Evolutionary conservation across 1,140 invertebrate species (phyloP).

Genomic region (Pogonognathellus flavescens): DNA sequence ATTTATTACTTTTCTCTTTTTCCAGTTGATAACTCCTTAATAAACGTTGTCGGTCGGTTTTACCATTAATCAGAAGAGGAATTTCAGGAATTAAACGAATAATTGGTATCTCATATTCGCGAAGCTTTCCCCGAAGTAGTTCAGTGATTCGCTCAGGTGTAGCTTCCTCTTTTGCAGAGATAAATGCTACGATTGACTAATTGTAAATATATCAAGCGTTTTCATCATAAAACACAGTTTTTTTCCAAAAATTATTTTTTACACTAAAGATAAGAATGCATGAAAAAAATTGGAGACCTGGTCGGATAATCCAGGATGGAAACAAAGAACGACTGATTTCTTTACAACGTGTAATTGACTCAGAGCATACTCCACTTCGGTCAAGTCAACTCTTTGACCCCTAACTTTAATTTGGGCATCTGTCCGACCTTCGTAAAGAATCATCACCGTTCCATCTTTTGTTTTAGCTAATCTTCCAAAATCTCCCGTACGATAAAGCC

Average conservation of each 20-base stretch:
- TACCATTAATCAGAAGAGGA: conserved; percentile 86
- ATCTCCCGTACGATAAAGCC: conserved; percentile 85
- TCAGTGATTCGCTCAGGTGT: conserved; percentile 77
- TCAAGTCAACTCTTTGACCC: conserved; percentile 86
- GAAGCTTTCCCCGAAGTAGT: conserved; percentile 73
- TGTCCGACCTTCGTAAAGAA: conserved; percentile 83
- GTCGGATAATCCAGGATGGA: conserved; percentile 79
- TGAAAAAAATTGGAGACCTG: too few relatives aligned
- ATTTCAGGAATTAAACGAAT: conserved; percentile 76
- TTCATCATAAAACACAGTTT: background rate
- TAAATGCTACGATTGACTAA: conserved; percentile 81
- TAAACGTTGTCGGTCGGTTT: conserved; percentile 83
- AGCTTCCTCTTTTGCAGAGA: conserved; percentile 74
- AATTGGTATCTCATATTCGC: conserved; percentile 61
- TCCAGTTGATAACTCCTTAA: conserved; percentile 70
- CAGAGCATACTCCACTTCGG: conserved; percentile 81
- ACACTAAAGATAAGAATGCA: too few relatives aligned
- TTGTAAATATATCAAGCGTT: conserved; percentile 12
- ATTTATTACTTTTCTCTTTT: background rate
- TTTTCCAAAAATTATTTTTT: too few relatives aligned
- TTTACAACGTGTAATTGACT: conserved; percentile 75
- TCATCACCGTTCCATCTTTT: conserved; percentile 65
- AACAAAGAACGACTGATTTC: conserved; percentile 81
- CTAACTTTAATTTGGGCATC: conserved; percentile 90
- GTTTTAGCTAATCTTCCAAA: conserved; percentile 82